Conservation (phyloP, 2,888 invertebrate species). For the Malthinus seriepunctatus region DNA sequence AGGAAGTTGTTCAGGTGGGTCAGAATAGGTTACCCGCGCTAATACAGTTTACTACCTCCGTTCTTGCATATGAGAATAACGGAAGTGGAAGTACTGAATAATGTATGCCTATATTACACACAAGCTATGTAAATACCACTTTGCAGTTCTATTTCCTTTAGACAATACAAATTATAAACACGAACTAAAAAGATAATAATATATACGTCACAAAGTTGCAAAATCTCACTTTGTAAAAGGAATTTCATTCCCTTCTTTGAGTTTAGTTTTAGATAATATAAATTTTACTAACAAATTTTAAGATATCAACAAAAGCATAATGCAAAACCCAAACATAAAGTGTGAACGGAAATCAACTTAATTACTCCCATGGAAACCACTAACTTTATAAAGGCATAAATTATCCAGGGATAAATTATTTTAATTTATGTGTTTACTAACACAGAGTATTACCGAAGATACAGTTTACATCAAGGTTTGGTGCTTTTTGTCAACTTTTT, state of each 20-base stretch:
- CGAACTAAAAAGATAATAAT: conserved; percentile 7
- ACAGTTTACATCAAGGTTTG: too few species aligned
- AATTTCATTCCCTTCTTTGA: too few species aligned
- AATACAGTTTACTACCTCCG: conserved; percentile 29
- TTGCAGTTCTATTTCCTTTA: conserved; percentile 16
- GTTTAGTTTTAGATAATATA: too few species aligned
- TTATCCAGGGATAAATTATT: too few species aligned
- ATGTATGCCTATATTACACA: conserved; percentile 29
- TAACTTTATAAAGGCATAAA: conserved; percentile 11
- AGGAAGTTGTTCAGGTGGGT: conserved; percentile 29
- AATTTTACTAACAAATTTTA: too few species aligned
- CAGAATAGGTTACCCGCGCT: conserved; percentile 26
- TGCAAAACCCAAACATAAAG: not conserved
- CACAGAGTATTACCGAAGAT: too few species aligned
- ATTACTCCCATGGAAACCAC: conserved; percentile 16
- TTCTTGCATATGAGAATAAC: conserved; percentile 31
- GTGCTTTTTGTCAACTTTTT: too few species aligned
- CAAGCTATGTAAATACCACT: conserved; percentile 29
- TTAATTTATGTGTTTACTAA: too few species aligned
- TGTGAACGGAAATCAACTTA: conserved; percentile 14
- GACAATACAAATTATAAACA: conserved; percentile 26
- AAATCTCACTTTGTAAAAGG: not conserved
- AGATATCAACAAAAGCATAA: too few species aligned
- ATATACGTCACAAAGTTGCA: not conserved
- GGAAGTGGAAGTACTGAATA: conserved; percentile 30